Evolutionary conservation across 92 coral and sea anemone genomes (phyloP).

Genomic region (Anthopleura xanthogrammica): DNA sequence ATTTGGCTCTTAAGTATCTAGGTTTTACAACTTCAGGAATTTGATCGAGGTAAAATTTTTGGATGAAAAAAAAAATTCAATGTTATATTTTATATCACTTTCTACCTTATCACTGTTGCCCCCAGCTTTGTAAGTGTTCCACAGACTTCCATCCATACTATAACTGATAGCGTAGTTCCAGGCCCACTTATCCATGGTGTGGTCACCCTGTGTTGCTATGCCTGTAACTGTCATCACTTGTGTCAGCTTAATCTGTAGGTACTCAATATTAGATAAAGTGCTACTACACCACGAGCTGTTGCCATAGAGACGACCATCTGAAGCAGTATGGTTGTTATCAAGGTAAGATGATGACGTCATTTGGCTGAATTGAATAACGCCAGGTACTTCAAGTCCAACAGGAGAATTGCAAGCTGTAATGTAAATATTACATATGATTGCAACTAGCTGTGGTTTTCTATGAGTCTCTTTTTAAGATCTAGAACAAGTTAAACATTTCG

Average conservation of each 20-base stretch:
- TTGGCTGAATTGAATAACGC: not conserved
- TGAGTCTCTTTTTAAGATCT: too few relatives aligned
- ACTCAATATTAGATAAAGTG: slow-evolving; percentile 22
- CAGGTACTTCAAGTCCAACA: slow-evolving; percentile 14
- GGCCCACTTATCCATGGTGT: slow-evolving; percentile 50
- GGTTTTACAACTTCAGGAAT: too few relatives aligned
- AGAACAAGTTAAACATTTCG: too few relatives aligned
- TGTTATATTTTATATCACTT: not conserved
- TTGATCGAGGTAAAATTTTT: too few relatives aligned
- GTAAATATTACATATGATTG: too few relatives aligned
- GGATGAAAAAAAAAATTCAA: not conserved
- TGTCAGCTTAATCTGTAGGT: slow-evolving; percentile 44
- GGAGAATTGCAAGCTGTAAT: slow-evolving; percentile 29
- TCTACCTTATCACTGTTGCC: slow-evolving; percentile 28
- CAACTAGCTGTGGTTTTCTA: too few relatives aligned
- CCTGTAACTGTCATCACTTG: too few relatives aligned
- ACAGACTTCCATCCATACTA: slow-evolving; percentile 31
- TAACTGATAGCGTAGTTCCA: slow-evolving; percentile 35
- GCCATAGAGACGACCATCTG: slow-evolving; percentile 40
- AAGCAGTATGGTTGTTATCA: slow-evolving; percentile 17
- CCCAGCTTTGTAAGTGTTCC: slow-evolving; percentile 35
- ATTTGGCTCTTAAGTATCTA: not conserved
- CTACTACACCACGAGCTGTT: slow-evolving; percentile 46
- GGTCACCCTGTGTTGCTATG: too few relatives aligned
- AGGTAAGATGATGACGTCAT: slow-evolving; percentile 33